Percentiles rank a stretch among this genome's conserved stretches.
These are phyloP conservation scores for Phacellophora camtschatica DNA, from an alignment of 30 jellyfish, hydroid and myxozoan species.

Conservation along the genomic window DNA sequence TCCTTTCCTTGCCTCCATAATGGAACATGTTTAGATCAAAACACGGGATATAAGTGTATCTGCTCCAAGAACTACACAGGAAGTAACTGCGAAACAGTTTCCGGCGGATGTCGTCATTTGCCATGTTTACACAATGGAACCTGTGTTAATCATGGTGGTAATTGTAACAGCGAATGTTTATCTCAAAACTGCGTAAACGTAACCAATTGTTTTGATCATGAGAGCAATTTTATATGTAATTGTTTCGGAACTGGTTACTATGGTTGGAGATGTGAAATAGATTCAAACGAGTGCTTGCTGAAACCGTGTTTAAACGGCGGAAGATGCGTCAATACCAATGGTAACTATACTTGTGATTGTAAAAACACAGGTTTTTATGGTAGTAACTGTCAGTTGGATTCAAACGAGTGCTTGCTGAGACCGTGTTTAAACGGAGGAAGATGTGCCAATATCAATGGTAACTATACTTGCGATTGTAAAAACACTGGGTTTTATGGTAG, in stretches of 20 bases:
- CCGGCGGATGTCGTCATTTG: background rate
- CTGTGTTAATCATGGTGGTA: background rate
- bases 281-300: conserved; percentile 21
- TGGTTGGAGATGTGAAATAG: conserved; percentile 40
- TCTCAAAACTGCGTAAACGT: conserved; percentile 22
- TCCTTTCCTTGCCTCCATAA: conserved; percentile 32
- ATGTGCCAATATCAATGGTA: conserved; percentile 10
- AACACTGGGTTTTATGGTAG: conserved; percentile 15
- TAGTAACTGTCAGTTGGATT: conserved; percentile 12
- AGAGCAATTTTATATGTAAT: conserved; percentile 9
- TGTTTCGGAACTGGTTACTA: conserved; percentile 53
- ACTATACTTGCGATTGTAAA: background rate
- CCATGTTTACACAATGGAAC: conserved; percentile 2
- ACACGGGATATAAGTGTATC: background rate
- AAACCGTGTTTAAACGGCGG: conserved; percentile 40
- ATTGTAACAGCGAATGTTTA: conserved; percentile 4
- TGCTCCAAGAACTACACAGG: background rate
- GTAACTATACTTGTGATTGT: conserved; percentile 17
- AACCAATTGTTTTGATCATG: conserved; percentile 18
- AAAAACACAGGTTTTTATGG: conserved; percentile 42
- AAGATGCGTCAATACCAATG: conserved; percentile 2
- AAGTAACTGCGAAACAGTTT: background rate
- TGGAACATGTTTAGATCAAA: background rate
- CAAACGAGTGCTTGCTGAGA: conserved; percentile 18
- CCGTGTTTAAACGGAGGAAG: conserved; percentile 62